Percentiles rank a stretch among this genome's conserved stretches.
phyloP scores from a whole-genome alignment of 2,888 invertebrate species.

The Scaptodrosophila latifasciaeformis region DNA sequence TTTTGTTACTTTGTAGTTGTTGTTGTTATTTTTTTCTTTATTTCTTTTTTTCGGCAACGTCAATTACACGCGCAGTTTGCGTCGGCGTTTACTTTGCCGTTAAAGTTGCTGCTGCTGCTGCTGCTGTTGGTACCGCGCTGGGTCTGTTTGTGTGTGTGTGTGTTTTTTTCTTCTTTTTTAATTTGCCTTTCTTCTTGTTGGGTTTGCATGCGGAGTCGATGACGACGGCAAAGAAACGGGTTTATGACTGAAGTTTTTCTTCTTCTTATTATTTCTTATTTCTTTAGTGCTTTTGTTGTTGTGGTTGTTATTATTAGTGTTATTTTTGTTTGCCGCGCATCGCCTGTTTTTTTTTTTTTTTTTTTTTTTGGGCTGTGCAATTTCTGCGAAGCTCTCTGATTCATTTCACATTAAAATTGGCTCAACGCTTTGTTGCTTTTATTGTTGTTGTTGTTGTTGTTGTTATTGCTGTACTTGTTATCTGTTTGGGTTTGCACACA shows the following conservation, averaged over 20 bases:
- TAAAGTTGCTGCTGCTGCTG: not conserved
- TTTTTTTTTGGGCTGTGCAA: not conserved
- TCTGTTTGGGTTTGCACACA: no score
- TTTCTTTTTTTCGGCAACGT: conserved; percentile 23
- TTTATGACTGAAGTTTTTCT: conserved; percentile 4
- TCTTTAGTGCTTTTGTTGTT: conserved; percentile 13
- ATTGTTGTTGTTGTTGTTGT: no score
- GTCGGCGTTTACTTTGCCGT: not conserved
- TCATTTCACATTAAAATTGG: conserved; percentile 24
- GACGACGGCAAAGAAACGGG: not conserved
- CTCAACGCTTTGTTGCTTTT: conserved; percentile 16
- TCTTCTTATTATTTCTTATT: conserved; percentile 5
- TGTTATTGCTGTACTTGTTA: conserved; percentile 1
- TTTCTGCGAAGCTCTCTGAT: conserved; percentile 27
- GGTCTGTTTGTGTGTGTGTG: not conserved
- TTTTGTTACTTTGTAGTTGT: not conserved
- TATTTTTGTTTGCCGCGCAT: conserved; percentile 15
- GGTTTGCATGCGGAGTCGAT: no score
- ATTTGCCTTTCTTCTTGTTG: no score
- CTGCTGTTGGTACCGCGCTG: conserved; percentile 8
- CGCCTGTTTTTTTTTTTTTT: conserved; percentile 4
- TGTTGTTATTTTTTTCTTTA: not conserved
- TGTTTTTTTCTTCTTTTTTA: no score
- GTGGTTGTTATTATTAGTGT: conserved; percentile 5
- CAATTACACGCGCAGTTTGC: conserved; percentile 46